Base-by-base conservation (phyloP, 2,113 vertebrate species). In the Aegithalos caudatus region DNA sequence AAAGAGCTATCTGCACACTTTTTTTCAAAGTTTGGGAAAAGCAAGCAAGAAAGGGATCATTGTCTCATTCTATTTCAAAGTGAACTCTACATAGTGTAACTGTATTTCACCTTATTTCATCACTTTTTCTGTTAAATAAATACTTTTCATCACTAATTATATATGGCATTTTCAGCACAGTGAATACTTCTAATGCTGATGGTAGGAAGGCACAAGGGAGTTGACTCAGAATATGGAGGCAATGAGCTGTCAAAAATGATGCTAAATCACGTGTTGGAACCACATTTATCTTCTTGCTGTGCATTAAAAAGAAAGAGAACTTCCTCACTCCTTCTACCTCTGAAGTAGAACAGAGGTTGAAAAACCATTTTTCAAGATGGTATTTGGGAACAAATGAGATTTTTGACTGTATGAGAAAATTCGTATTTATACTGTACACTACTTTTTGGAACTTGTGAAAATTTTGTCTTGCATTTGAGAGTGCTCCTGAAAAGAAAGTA, bases 151-250 rank as follows among this genome's bases (percentile, higher is more conserved):
- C 33, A 31, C 61, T 82, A 65, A 94, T 71, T 88, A 53, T 57
- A 24, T 51, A 37, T 65, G 53, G 33, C 33, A 69, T 60, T 92
- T 92, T 82, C 77, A 86, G 53, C 48, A 76, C 31, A 64, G 11
- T 2, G 5, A 85, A 44, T 84, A 77, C 28, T 84, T 91, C 54
- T 95, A 53, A 44, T 70, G n/a, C 17, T 73, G 45, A 53, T 54
- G 25, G 69, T 65, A 89, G 50, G 33, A 77, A 83, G 45, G 81
- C 2, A 10, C 64, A 81, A 61, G 45, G 62, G 64, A 92, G 18
- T 91, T 95, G 91, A 88, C n/a, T 90, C 54, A 92, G 80, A 91
- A 86, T 50, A 90, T 19, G 13, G 64, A 91, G 15, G 89, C 45
- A 81, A 83, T 20, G 25, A 88, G 28, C 20, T 94, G 72, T 85